Conservation (phyloP, 1,140 invertebrate genomes). For the Ladona fulva region DNA sequence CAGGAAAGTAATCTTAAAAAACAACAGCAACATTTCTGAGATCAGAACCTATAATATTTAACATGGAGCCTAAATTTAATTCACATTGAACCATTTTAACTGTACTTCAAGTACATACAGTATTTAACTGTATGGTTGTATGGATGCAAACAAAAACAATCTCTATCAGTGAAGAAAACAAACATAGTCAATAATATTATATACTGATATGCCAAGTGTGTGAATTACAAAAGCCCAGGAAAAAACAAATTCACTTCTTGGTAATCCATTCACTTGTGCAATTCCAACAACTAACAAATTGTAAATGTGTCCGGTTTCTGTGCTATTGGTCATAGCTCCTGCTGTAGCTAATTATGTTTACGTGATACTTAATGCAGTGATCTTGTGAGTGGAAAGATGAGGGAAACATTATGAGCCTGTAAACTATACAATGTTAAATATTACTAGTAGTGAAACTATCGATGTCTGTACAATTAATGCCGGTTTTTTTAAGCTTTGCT, state of each 20-base stretch:
- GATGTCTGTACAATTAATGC: slow-evolving; percentile 1
- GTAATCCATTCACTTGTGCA: slow-evolving; percentile 4
- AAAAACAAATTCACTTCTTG: neutral
- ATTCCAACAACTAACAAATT: slow-evolving; percentile 2
- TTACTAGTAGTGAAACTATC: neutral
- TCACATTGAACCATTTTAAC: neutral
- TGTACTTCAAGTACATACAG: no score
- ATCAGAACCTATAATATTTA: neutral
- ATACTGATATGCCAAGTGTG: neutral
- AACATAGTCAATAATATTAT: neutral
- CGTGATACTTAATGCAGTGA: neutral
- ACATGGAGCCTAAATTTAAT: neutral
- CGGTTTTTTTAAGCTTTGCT: neutral
- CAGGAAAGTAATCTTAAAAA: neutral
- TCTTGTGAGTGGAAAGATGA: neutral
- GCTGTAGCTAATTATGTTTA: neutral
- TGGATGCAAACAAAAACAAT: neutral
- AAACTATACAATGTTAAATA: slow-evolving; percentile 5
- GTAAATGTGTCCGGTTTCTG: neutral
- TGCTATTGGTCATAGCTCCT: neutral
- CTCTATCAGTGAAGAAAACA: neutral
- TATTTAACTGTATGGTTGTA: neutral
- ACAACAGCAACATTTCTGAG: slow-evolving; percentile 1
- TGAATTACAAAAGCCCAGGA: neutral
- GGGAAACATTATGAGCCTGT: neutral